phyloP scores from a whole-genome alignment of 1,140 invertebrate genomes.

The Triops longicaudatus region DNA sequence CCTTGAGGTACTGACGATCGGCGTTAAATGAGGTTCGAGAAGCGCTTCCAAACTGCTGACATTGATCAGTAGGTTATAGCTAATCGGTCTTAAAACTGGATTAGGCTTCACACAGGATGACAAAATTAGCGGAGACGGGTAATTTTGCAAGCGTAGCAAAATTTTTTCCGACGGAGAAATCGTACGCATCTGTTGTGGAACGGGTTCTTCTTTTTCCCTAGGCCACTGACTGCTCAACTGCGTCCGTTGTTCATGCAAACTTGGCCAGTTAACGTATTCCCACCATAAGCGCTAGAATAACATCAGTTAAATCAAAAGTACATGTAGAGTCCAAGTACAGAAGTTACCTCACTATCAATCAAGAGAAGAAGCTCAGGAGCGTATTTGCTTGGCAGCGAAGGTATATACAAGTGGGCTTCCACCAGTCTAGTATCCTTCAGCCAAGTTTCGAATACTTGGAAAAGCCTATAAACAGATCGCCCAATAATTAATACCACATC shows the following conservation, averaged over 20 bases:
- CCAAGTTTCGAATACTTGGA: slow-evolving; percentile 38
- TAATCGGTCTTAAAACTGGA: neutral
- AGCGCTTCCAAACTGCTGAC: neutral
- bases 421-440: slow-evolving; percentile 41
- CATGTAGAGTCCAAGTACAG: neutral
- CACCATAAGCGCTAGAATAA: slow-evolving; percentile 7
- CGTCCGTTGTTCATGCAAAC: slow-evolving; percentile 29
- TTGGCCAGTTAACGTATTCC: slow-evolving; percentile 18
- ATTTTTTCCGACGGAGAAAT: neutral
- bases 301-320: neutral
- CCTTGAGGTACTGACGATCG: neutral
- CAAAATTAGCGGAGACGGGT: neutral
- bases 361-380: slow-evolving; percentile 24
- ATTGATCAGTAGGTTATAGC: neutral
- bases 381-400: slow-evolving; percentile 39
- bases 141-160: neutral
- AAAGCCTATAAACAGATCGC: slow-evolving; percentile 24
- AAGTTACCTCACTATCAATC: slow-evolving; percentile 5
- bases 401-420: slow-evolving; percentile 40
- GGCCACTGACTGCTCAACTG: neutral
- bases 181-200: neutral
- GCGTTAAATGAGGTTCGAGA: neutral
- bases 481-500: neutral
- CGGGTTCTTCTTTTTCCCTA: neutral
- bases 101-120: neutral